phyloP scores from a whole-genome alignment of 2,113 vertebrate genomes.

The Cynoglossus semilaevis region DNA sequence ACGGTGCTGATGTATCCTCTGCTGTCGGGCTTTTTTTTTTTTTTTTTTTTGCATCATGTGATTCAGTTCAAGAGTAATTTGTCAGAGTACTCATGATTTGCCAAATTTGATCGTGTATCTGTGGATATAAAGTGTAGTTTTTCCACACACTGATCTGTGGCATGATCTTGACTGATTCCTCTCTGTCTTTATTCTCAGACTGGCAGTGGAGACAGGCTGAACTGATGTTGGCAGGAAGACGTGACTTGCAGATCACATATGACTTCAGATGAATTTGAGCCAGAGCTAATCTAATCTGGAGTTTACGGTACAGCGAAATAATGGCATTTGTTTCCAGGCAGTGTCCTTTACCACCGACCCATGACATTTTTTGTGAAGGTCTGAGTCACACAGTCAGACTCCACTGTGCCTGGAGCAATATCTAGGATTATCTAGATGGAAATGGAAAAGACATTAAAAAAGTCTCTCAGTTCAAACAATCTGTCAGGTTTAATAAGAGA shows the following conservation, averaged over 20 bases:
- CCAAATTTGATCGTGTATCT: slow-evolving; percentile 57
- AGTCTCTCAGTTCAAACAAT: too few species aligned
- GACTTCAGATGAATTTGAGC: slow-evolving; percentile 46
- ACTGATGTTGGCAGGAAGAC: slow-evolving; percentile 8
- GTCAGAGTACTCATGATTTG: slow-evolving; percentile 61
- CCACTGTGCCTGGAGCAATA: not conserved
- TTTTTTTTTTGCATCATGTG: slow-evolving; percentile 34
- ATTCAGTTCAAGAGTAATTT: slow-evolving; percentile 53
- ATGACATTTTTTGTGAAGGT: slow-evolving; percentile 22
- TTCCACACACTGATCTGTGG: not conserved
- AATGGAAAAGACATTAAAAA: too few species aligned
- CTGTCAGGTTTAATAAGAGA: slow-evolving; percentile 3
- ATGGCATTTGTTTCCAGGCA: slow-evolving; percentile 28
- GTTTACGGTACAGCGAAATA: slow-evolving; percentile 44
- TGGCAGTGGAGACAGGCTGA: slow-evolving; percentile 18
- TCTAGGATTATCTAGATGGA: too few species aligned
- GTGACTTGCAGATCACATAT: slow-evolving; percentile 33
- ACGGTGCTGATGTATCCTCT: slow-evolving; percentile 11
- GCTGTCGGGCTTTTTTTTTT: slow-evolving; percentile 16
- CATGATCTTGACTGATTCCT: slow-evolving; percentile 16
- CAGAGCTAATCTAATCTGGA: slow-evolving; percentile 47
- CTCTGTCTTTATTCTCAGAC: too few species aligned
- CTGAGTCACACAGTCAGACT: slow-evolving; percentile 29
- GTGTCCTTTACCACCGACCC: slow-evolving; percentile 39
- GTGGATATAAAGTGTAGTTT: not conserved